Conservation (phyloP, 1,140 invertebrate genomes). For the Saccostrea glomerata region DNA sequence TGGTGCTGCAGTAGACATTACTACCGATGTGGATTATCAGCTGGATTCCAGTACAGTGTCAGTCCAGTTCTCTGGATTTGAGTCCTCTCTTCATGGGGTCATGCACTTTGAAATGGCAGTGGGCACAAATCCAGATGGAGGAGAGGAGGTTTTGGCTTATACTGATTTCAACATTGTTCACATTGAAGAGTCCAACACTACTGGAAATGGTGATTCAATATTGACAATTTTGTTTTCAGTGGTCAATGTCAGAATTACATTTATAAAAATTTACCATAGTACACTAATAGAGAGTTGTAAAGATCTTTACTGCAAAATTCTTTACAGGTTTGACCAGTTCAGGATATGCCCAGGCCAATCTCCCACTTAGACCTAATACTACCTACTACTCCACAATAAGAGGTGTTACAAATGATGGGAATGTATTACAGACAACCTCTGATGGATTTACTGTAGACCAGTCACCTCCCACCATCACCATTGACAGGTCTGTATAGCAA, state of each 20-base stretch:
- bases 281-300: background rate
- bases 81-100: constrained; percentile 63
- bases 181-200: constrained; percentile 54
- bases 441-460: constrained; percentile 66
- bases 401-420: constrained; percentile 64
- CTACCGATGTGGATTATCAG: constrained; percentile 62
- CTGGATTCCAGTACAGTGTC: constrained; percentile 60
- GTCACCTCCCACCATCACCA: constrained; percentile 54
- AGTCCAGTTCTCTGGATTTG: constrained; percentile 63
- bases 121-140: constrained; percentile 61
- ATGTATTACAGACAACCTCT: constrained; percentile 61
- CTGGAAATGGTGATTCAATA: constrained; percentile 57
- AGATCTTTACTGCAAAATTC: background rate
- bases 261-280: background rate
- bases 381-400: constrained; percentile 67
- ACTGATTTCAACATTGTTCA: constrained; percentile 56
- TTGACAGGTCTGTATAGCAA: constrained; percentile 59
- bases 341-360: constrained; percentile 59
- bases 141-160: constrained; percentile 65
- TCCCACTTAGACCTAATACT: constrained; percentile 53
- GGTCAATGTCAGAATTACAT: background rate
- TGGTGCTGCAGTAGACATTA: constrained; percentile 13
- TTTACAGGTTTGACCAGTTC: constrained; percentile 59
- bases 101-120: constrained; percentile 65
- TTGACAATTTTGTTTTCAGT: background rate